Evolutionary conservation across 2,888 invertebrate genomes (phyloP), one percentile per base, ranked within the genome.

Genomic region (Apomyelois bistriatella): DNA sequence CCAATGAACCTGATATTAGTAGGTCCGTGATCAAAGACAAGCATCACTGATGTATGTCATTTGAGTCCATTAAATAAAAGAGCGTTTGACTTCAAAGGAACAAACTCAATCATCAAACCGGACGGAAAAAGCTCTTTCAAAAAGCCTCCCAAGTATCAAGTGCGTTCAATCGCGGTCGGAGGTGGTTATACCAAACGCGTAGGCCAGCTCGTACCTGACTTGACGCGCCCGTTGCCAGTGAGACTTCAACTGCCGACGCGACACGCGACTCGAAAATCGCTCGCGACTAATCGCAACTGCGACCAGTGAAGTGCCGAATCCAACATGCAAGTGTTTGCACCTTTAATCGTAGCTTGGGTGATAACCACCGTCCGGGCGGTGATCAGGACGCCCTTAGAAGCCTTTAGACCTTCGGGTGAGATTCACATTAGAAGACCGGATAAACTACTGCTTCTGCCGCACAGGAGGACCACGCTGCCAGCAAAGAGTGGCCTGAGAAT

Each of bases 401-500:
- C 92, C 46, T 92, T 91, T 71, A 88, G 88, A 61, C 87, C 86
- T 28, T 85, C 89, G 52, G 84, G 73, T 40, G 88, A 89, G 62
- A 76, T 86, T 52, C 85, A 91, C 65, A 75, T 91, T 57, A 80
- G 90, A 69, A 79, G 91, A 68, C 87, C 88, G 57, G 91, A 91
- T 65, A 87, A 82, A 61, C 72, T 90, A 58, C 85, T 84, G 16
- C 66, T 84, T 43, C 64, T 83, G 58, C 87, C 85, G 52, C 86
- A 91, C 72, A 91, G 91, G 77, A 91, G 88, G 75, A 85, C 90
- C 70, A 80, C 83, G 72, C 62, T 82, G 64, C 84, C 89, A 63
- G 85, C 90, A 61, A 90, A 87, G 68, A 84, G 82, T 62, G 84
- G 90, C 57, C 89, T 93, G 53, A 92, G 93, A 79, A 92, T 95